Conservation (phyloP, 35 echinoderm and acorn worm genomes). For the Apostichopus californicus region DNA sequence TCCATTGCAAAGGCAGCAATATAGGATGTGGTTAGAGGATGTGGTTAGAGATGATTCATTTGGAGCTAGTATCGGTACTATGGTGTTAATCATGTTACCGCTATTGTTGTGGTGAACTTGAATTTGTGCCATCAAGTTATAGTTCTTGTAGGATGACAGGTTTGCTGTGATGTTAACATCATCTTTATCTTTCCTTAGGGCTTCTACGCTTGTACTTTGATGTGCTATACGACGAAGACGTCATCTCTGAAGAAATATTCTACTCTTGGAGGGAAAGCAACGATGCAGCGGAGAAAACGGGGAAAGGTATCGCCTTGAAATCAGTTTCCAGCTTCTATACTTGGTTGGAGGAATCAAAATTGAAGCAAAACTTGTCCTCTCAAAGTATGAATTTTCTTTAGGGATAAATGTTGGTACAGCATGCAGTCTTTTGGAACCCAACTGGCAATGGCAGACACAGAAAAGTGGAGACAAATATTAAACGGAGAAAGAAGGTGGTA, state of each 20-base stretch:
- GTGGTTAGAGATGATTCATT: too few relatives aligned
- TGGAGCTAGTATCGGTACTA: too few relatives aligned
- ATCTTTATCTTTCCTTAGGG: constrained; percentile 29
- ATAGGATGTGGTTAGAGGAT: too few relatives aligned
- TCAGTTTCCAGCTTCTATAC: constrained; percentile 93
- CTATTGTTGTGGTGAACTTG: too few relatives aligned
- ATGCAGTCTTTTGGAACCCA: neutral
- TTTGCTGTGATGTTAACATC: too few relatives aligned
- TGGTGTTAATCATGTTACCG: too few relatives aligned
- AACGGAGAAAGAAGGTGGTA: neutral
- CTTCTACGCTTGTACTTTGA: constrained; percentile 88
- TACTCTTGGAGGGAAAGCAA: constrained; percentile 75
- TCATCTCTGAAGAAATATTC: constrained; percentile 84
- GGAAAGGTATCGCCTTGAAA: constrained; percentile 90
- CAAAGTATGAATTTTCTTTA: neutral
- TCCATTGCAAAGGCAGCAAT: too few relatives aligned
- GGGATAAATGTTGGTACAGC: neutral
- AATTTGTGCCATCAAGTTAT: too few relatives aligned
- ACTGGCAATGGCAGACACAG: neutral
- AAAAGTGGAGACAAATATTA: neutral
- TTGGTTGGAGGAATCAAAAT: constrained; percentile 85
- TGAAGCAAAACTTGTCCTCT: too few relatives aligned
- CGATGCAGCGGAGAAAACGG: constrained; percentile 68
- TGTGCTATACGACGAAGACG: constrained; percentile 92
- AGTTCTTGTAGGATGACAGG: too few relatives aligned